A percentile compares a stretch with the other conserved stretches of the same genome.
phyloP scores from a whole-genome alignment of 2,888 invertebrate genomes.

The Bellardia bayeri region DNA sequence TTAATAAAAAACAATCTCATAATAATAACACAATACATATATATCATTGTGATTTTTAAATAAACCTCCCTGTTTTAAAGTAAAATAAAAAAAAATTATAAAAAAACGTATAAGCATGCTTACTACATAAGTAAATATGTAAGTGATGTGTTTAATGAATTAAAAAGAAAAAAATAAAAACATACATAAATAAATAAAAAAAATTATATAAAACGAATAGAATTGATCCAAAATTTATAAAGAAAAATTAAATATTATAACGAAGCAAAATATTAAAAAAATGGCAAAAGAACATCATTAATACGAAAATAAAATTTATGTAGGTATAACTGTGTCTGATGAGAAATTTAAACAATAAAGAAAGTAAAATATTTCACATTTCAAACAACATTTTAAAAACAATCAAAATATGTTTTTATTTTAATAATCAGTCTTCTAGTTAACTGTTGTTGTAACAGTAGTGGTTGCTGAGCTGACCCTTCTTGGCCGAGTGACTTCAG shows the following conservation, averaged over 20 bases:
- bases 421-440: neutral
- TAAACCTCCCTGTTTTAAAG: constrained; percentile 58
- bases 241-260: constrained; percentile 41
- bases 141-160: constrained; percentile 29
- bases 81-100: neutral
- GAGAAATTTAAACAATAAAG: constrained; percentile 64
- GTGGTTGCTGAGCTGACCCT: too few relatives aligned
- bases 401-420: neutral
- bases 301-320: constrained; percentile 33
- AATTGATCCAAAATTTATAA: constrained; percentile 52
- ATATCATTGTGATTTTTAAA: constrained; percentile 66
- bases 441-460: too few relatives aligned
- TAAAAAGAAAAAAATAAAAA: constrained; percentile 11
- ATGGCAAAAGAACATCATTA: constrained; percentile 39
- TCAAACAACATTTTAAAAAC: constrained; percentile 40
- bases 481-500: too few relatives aligned
- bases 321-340: constrained; percentile 61
- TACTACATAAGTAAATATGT: constrained; percentile 22
- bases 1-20: neutral
- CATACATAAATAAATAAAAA: constrained; percentile 1
- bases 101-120: constrained; percentile 6
- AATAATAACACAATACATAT: constrained; percentile 49
- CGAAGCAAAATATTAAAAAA: constrained; percentile 34
- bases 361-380: constrained; percentile 61
- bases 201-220: constrained; percentile 38